Base-by-base conservation (phyloP, 2,797 vertebrate species). In the Echiichthys vipera region DNA sequence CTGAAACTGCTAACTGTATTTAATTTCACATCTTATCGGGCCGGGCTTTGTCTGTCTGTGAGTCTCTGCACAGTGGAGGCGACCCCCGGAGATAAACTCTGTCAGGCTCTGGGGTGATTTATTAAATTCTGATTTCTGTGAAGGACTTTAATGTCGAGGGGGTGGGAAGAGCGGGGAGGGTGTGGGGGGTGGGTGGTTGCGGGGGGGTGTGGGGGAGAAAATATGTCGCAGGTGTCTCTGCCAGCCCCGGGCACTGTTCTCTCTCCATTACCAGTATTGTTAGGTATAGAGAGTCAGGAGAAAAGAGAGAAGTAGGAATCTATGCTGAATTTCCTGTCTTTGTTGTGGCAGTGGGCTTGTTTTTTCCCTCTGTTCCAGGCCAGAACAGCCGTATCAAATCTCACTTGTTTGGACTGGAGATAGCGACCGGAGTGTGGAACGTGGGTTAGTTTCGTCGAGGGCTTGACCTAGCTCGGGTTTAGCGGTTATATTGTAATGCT, bases 101-200 rank as follows among this genome's bases (percentile, higher is more conserved):
- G 95, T 96, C 94, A 95, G 93, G 94, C 96, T 93, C 93, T 88
- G 84, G 89, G 94, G 94, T 96, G 95, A 93, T 95, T 95, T 95
- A 95, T 95, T 96, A 95, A 95, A 95, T 95, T 95, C 93, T 94
- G 93, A 95, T 93, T 95, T 95, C 92, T 95, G 94, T 95, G 94
- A 96, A 96, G 93, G 94, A 95, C 92, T 94, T 94, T 94, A 92
- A 92, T 95, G 94, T 94, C 91, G 89, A 85, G 86, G 92, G 90
- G 91, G 89, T 74, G 80, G 86, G 84, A 80, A 77, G 78, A 78
- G 84, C 32, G 78, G 74, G 27, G 55, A 20, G 37, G 57, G 64
- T 34, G 14, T 63, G 37, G 1, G 37, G 74, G 15, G 5, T 24
- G 15, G 36, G 3, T 56, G 54, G 9, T 54, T 32, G 17, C 13